Evolutionary conservation across 1,140 invertebrate genomes (phyloP).

Genomic region (Vollenhovia emeryi): DNA sequence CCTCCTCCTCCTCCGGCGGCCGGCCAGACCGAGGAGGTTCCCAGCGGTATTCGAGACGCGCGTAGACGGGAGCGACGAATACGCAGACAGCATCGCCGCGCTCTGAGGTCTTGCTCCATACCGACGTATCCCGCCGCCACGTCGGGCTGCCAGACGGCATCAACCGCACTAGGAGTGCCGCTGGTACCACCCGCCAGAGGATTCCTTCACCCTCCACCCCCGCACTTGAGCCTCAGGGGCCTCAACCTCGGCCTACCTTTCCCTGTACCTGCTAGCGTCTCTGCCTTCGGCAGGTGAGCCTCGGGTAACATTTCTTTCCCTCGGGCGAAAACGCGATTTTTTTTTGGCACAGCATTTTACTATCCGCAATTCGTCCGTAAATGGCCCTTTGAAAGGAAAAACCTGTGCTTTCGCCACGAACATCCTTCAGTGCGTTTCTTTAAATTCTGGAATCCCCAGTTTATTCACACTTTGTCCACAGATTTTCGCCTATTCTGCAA

Average conservation of each 20-base stretch:
- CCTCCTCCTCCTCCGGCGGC: too few species aligned
- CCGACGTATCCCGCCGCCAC: constrained; percentile 78
- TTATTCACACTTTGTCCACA: too few species aligned
- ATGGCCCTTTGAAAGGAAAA: too few species aligned
- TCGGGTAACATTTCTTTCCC: neutral
- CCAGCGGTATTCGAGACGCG: constrained; percentile 74
- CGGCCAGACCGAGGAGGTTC: constrained; percentile 43
- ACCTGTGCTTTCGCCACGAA: too few species aligned
- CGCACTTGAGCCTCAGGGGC: constrained; percentile 82
- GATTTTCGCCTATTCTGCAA: too few species aligned
- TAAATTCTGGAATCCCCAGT: too few species aligned
- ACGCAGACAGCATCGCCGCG: constrained; percentile 78
- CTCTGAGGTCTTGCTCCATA: constrained; percentile 76
- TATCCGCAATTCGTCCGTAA: neutral
- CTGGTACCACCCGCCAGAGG: constrained; percentile 78
- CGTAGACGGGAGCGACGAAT: constrained; percentile 81
- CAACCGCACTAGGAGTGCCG: constrained; percentile 71
- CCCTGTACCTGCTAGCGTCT: constrained; percentile 84
- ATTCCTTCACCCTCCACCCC: constrained; percentile 82
- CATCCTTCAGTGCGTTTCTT: too few species aligned
- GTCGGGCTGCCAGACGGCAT: constrained; percentile 51
- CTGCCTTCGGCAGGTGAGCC: constrained; percentile 83
- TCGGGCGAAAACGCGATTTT: neutral
- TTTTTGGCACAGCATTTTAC: neutral
- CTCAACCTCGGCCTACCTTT: constrained; percentile 84